These are phyloP conservation scores for Hephaestus fuliginosus DNA, from an alignment of 2,797 vertebrate genomes.

Conservation along the genomic window DNA sequence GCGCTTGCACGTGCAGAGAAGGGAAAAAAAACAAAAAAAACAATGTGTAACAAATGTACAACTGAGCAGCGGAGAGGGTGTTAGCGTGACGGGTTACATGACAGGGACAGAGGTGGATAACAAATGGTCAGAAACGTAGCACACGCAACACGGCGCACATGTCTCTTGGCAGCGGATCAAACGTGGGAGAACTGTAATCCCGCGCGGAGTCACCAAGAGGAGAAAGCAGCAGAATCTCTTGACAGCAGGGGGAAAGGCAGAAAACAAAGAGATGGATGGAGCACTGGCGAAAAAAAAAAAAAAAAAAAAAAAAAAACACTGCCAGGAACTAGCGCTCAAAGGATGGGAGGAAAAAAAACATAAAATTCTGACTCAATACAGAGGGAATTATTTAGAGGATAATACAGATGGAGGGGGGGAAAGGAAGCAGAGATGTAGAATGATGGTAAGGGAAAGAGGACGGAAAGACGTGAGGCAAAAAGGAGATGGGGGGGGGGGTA, in stretches of 20 bases:
- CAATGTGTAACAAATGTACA: constrained; percentile 17
- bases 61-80: constrained; percentile 33
- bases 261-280: constrained; percentile 64
- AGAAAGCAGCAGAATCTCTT: constrained; percentile 59
- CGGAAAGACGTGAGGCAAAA: background rate
- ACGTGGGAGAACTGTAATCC: constrained; percentile 75
- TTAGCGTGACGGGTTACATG: constrained; percentile 39
- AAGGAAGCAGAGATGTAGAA: constrained; percentile 22
- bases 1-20: background rate
- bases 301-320: constrained; percentile 60
- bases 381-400: constrained; percentile 74
- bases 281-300: constrained; percentile 50
- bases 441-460: background rate
- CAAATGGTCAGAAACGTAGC: constrained; percentile 57
- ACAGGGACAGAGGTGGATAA: constrained; percentile 59
- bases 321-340: constrained; percentile 62
- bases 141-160: constrained; percentile 20
- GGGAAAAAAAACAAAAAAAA: background rate
- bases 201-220: constrained; percentile 36
- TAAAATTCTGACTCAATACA: constrained; percentile 60
- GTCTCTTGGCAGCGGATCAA: constrained; percentile 68
- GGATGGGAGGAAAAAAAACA: constrained; percentile 33
- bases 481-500: background rate
- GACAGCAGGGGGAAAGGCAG: constrained; percentile 60
- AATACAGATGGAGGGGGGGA: constrained; percentile 55